Conservation (phyloP, 2,797 vertebrate species). For the Peromyscus melanophrys region DNA sequence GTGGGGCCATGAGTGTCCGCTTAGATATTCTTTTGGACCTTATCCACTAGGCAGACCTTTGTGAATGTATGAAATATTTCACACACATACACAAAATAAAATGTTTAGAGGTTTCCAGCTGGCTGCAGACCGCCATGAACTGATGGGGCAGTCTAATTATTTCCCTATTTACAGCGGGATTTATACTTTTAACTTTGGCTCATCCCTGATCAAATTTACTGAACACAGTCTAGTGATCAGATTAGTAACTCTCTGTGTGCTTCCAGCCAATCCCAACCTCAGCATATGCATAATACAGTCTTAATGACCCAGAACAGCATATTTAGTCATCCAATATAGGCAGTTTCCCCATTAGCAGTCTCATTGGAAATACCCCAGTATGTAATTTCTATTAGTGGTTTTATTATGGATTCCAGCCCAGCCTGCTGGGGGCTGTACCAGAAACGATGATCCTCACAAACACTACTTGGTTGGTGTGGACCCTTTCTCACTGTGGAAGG, state of each 20-base stretch:
- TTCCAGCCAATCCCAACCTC: conserved; percentile 78
- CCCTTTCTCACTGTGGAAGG: conserved; percentile 42
- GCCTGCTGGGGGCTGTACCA: conserved; percentile 72
- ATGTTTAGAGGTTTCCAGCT: conserved; percentile 65
- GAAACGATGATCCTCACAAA: conserved; percentile 74
- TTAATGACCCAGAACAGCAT: conserved; percentile 84
- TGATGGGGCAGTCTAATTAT: conserved; percentile 65
- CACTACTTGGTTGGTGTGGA: conserved; percentile 45
- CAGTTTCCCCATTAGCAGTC: conserved; percentile 78
- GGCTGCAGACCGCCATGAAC: conserved; percentile 45
- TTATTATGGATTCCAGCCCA: conserved; percentile 72
- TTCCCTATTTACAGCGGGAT: conserved; percentile 81
- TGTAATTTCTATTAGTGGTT: conserved; percentile 83
- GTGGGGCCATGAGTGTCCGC: neutral
- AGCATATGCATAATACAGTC: conserved; percentile 84
- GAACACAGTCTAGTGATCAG: conserved; percentile 82
- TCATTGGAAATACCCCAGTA: conserved; percentile 75
- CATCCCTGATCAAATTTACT: conserved; percentile 82
- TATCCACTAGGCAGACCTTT: conserved; percentile 48
- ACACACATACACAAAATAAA: conserved; percentile 42
- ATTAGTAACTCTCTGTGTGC: conserved; percentile 58
- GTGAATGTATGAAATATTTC: conserved; percentile 44
- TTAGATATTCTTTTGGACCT: conserved; percentile 26
- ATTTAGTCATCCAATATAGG: conserved; percentile 78
- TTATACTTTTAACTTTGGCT: conserved; percentile 80